Base-by-base conservation (phyloP, 2,888 invertebrate genomes). In the Colostygia pectinataria region DNA sequence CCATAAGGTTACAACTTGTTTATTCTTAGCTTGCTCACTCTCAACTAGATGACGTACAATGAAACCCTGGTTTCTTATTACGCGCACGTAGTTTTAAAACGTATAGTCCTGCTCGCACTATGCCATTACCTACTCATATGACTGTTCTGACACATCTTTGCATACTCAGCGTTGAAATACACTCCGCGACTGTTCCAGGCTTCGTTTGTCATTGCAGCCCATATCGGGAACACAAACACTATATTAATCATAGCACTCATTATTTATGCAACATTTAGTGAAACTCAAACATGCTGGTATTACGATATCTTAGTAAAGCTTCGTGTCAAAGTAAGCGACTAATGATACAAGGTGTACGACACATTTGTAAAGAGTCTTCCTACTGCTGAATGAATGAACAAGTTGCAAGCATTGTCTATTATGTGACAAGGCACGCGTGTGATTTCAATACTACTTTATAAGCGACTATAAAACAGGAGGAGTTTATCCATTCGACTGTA, bases 11-110 rank as follows among this genome's bases (percentile, higher is more conserved):
- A 18, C 2, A 18, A 18, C 12, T 29, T n/a, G 14, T n/a, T 31
- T 14, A 31, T 31, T 31, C 12, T 10, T 23, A 23, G 23, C 32
- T 32, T 32, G 6, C n/a, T 15, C 15, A 9, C 32, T 32, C 15
- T 18, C 5, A 12, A 18, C 33, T 18, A 18, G 23, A 7, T 12
- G 20, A 23, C 23, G 7, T 36, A 13, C 23, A 36, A 24, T 12
- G 23, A 13, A 9, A 9, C 9, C 27, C 43, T 2, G 32, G 45
- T 27, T 27, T 46, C 45, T 7, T 32, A 46, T 46, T 39, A 33
- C 45, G 10, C 38, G 27, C 14, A 46, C 27, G 45, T 28, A 18
- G 12, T 39, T n/a, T 8, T 18, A 13, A 38, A 31, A 24, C 29
- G 24, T 29, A 18, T 9, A 28, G 10, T 10, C 29, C 32, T 15